Conservation (phyloP, 2,797 vertebrate species). For the Rhinichthys osculus region DNA sequence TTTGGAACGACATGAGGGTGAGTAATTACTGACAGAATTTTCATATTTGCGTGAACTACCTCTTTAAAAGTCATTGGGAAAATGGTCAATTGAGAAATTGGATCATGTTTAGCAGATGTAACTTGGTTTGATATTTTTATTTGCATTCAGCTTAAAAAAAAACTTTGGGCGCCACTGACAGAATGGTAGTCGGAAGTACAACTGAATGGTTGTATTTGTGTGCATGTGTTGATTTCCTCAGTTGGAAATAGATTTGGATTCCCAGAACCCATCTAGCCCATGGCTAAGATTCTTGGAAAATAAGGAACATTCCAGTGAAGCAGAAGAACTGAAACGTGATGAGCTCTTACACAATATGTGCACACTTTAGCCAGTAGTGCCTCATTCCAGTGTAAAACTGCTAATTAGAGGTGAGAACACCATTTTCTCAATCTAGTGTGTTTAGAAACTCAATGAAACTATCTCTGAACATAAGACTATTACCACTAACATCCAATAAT, state of each 20-base stretch:
- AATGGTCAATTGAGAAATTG: not conserved
- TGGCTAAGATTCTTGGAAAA: not conserved
- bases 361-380: constrained; percentile 16
- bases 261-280: not conserved
- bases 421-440: not conserved
- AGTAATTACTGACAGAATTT: not conserved
- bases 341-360: constrained; percentile 1
- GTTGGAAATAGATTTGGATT: not conserved
- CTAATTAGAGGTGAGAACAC: not conserved
- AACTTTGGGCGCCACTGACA: too few relatives aligned
- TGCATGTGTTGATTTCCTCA: not conserved
- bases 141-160: not conserved
- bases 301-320: not conserved
- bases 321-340: not conserved
- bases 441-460: not conserved
- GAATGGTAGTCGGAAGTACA: not conserved
- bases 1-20: too few relatives aligned
- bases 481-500: not conserved
- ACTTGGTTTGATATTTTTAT: not conserved
- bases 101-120: not conserved
- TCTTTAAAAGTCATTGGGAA: not conserved
- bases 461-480: not conserved
- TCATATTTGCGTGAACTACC: too few relatives aligned
- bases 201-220: not conserved
- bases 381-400: constrained; percentile 65